Base-by-base conservation (phyloP, 53 echinoderm and acorn worm genomes). In the Holothuria leucospilota region DNA sequence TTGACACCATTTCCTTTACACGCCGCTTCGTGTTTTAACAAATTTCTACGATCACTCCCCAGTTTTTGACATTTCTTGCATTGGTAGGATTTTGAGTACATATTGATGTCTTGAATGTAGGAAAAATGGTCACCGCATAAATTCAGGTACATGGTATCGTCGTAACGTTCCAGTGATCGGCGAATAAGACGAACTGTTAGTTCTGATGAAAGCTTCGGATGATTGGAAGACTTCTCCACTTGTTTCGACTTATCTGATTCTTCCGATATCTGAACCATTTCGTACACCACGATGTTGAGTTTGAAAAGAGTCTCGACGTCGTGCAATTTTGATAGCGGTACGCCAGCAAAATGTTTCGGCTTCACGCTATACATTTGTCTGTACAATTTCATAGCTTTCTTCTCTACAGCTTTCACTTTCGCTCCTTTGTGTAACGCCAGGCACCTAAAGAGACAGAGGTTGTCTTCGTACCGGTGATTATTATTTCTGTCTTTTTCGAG, bases 61-160 rank as follows among this genome's bases (percentile, higher is more conserved):
- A 86, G 56, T 5, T 41, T 78, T 4, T 41, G 75, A 59, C 90
- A 93, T 63, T 87, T 93, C 10, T 9, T n/a, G 40, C 90, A 90
- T 8, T 69, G 24, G 39, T 86, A 93, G 5, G 42, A 26, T 23
- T 71, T 78, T 39, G 84, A 73, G 73, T 87, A 93, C 13, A 24
- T 15, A 20, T 78, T 20, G 21, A 87, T 60, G 42, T 93, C n/a
- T n/a, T n/a, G n/a, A n/a, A n/a, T n/a, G n/a, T n/a, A n/a, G n/a
- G n/a, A n/a, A n/a, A n/a, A n/a, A 63, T 92, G 89, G 23, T 84
- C 13, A 0, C 52, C 84, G 15, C 56, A 83, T 15, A 93, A 51
- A 52, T 88, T 93, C 0, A 93, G 52, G 39, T 79, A 87, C 53
- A 93, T 28, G 12, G 88, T 93, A 13, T 53, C n/a, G n/a, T n/a